Percentiles rank a stretch among this genome's conserved stretches.
Evolutionary conservation across 1,140 invertebrate species (phyloP).

Genomic region (Trichomalopsis sarcophagae): DNA sequence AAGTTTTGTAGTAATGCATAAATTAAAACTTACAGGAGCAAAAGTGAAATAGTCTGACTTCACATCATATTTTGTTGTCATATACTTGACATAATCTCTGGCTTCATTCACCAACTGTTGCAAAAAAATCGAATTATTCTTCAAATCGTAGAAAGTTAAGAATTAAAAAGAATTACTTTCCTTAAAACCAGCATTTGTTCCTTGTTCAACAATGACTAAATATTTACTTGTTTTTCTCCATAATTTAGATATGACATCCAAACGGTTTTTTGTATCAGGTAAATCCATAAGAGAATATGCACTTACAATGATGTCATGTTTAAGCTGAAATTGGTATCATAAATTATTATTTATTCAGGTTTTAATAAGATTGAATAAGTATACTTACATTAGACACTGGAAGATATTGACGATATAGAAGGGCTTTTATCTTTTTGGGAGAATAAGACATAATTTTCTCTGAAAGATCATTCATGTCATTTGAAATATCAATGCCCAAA

Average conservation of each 20-base stretch:
- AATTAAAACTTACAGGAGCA: constrained; percentile 80
- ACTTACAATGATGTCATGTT: constrained; percentile 88
- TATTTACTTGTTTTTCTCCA: constrained; percentile 91
- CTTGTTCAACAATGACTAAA: constrained; percentile 90
- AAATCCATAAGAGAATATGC: constrained; percentile 90
- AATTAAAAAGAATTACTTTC: constrained; percentile 65
- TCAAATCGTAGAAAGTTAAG: constrained; percentile 30
- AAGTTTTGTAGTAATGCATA: not conserved
- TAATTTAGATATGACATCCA: constrained; percentile 84
- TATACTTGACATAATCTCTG: constrained; percentile 81
- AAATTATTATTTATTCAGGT: constrained; percentile 37
- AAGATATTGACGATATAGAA: constrained; percentile 88
- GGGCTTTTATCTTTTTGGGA: constrained; percentile 76
- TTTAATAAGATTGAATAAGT: constrained; percentile 13
- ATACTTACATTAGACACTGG: constrained; percentile 79
- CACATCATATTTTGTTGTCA: constrained; percentile 62
- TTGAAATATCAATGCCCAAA: constrained; percentile 87
- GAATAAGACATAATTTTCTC: constrained; percentile 81
- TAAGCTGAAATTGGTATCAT: constrained; percentile 74
- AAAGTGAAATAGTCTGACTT: constrained; percentile 79
- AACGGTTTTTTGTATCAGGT: constrained; percentile 78
- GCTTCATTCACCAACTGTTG: constrained; percentile 82
- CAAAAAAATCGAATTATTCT: constrained; percentile 39
- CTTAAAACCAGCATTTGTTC: constrained; percentile 86
- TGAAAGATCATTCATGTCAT: constrained; percentile 87